Base-by-base conservation (phyloP, 2,113 vertebrate species). In the Mixornis gularis region DNA sequence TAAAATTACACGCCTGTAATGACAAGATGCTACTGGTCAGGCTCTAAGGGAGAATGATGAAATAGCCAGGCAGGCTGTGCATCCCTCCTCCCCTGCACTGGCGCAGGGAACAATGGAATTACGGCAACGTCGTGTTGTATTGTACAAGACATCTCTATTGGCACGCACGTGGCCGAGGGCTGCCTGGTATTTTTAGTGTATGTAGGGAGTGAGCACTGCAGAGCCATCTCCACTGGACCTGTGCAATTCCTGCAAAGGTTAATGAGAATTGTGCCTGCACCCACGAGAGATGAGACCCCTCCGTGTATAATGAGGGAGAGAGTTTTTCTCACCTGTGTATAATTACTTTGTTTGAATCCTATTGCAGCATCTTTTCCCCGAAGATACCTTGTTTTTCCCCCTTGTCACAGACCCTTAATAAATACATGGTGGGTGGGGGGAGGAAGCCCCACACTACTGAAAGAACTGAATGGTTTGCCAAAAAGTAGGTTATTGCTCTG, bases 341-440 rank as follows among this genome's bases (percentile, higher is more conserved):
- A 96, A 97, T 97, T 94, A 96, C 81, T 89, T 90, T 56, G 65
- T 94, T 89, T 55, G 89, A 96, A 90, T 85, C 93, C 90, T 97
- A 69, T 59, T 17, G 8, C 10, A 92, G 86, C 30, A 64, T 71
- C 92, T 96, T 96, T 90, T 97, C 97, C 97, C 98, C 73, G 89
- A 95, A 97, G 97, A 87, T 38, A 79, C 29, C 93, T 95, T 97
- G 95, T 73, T 98, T 97, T 96, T 89, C 91, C 71, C 91, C 79
- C 77, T 93, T 85, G 41, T 38, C 15, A 29, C 1, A 90, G 92
- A 95, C 93, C 94, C 89, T 96, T 96, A 96, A 96, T 65, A 95
- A 97, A 96, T 84, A 74, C 85, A 74, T 25, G 21, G 17, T 32
- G 78, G 17, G 41, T 8, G 68, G 13, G 17, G 38, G 18, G 55